phyloP scores from a whole-genome alignment of 1,140 invertebrate species.

The Penaeus vannamei region DNA sequence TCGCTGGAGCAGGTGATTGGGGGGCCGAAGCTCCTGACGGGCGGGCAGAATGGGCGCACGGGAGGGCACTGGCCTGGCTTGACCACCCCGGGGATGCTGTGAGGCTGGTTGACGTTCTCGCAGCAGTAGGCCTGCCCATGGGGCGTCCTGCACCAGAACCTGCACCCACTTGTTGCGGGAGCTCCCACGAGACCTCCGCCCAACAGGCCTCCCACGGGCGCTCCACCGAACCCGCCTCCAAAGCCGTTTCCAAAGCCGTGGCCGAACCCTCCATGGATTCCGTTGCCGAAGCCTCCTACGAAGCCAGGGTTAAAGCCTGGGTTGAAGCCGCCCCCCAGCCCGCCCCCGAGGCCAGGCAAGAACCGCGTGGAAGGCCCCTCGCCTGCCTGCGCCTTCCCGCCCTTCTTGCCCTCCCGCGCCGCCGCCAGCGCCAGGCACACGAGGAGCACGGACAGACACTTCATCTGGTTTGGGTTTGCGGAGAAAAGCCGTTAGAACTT shows the following conservation, averaged over 20 bases:
- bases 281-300: too few relatives aligned
- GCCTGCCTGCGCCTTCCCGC: too few relatives aligned
- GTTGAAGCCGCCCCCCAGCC: too few relatives aligned
- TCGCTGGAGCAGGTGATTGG: slow-evolving; percentile 55
- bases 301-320: too few relatives aligned
- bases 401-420: too few relatives aligned
- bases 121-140: slow-evolving; percentile 49
- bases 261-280: background rate
- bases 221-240: background rate
- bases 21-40: background rate
- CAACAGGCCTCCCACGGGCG: background rate
- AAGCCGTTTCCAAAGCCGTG: background rate
- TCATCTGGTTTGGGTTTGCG: too few relatives aligned
- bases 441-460: too few relatives aligned
- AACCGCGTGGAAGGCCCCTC: too few relatives aligned
- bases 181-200: background rate
- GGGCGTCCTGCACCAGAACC: slow-evolving; percentile 53
- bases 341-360: too few relatives aligned
- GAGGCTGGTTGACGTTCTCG: slow-evolving; percentile 18
- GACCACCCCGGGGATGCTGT: background rate
- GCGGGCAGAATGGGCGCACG: slow-evolving; percentile 35
- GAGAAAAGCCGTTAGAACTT: too few relatives aligned
- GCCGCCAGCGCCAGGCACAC: too few relatives aligned
- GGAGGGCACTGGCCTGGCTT: slow-evolving; percentile 51
- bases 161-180: slow-evolving; percentile 29